Base-by-base conservation (phyloP, 2,888 invertebrate species). In the Deilephila porcellus region DNA sequence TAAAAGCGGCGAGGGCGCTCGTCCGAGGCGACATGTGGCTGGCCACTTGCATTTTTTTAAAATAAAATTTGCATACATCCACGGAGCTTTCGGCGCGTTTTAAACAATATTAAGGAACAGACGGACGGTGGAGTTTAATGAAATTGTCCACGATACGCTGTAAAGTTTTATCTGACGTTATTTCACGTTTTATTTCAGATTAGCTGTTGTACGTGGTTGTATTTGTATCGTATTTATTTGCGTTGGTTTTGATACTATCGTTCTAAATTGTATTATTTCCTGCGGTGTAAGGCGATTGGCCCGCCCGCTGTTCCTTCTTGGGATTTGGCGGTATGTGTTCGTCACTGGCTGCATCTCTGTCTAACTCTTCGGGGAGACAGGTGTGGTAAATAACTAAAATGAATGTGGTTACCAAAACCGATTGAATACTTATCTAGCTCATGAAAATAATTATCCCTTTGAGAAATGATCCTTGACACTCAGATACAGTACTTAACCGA, bases 41-140 rank as follows among this genome's bases (percentile, higher is more conserved):
- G 86, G 84, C 86, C 89, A 90, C 91, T 93, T 91, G 92, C 89
- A 92, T 92, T 93, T 93, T 91, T 89, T 85, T 80, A 87, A 92
- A 92, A 93, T 93, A 93, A 93, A 92, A 93, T 93, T 93, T 89
- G 91, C 93, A 93, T 93, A 89, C 89, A 82, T 88, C 91, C 89
- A 88, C 88, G 89, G 32, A 25, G 37, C 34, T 76, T 80, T 70
- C 75, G 79, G 79, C 79, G 80, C 78, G 81, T 83, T 83, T 82
- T 83, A 83, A 83, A 83, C 81, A 82, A 83, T 56, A 56, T 82
- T 83, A 83, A 81, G 82, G 79, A 82, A 82, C 77, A 80, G 83
- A 75, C 74, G 79, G 77, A 74, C 80, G 78, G 80, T 78, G 80
- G 77, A 79, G 80, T 82, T 80, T 86, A 87, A 87, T 86, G 86